Evolutionary conservation across 92 coral and sea anemone species (phyloP).

Genomic region (Scolanthus callimorphus): DNA sequence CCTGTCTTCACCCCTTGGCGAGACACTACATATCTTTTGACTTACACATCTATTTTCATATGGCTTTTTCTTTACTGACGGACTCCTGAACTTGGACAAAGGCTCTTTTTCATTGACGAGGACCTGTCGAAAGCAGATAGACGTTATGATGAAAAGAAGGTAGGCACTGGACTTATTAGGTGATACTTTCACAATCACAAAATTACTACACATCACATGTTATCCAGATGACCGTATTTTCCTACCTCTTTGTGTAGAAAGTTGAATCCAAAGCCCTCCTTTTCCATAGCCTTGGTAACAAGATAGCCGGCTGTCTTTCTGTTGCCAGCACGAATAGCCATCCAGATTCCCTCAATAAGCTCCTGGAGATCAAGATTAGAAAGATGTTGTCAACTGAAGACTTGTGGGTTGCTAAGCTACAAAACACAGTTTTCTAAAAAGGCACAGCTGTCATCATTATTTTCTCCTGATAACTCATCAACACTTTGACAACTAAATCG

Average conservation of each 20-base stretch:
- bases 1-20: too few species aligned
- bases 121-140: too few species aligned
- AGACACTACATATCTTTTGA: slow-evolving; percentile 1
- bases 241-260: slow-evolving; percentile 82
- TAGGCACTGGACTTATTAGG: too few species aligned
- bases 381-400: not conserved
- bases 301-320: slow-evolving; percentile 73
- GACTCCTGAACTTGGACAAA: slow-evolving; percentile 67
- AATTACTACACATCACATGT: too few species aligned
- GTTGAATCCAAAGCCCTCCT: slow-evolving; percentile 76
- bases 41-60: slow-evolving; percentile 62
- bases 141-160: too few species aligned
- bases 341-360: slow-evolving; percentile 44
- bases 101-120: slow-evolving; percentile 60
- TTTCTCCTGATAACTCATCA: too few species aligned
- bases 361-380: slow-evolving; percentile 10
- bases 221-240: not conserved
- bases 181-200: not conserved
- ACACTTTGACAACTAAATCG: too few species aligned
- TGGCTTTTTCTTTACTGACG: slow-evolving; percentile 78
- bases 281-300: slow-evolving; percentile 69
- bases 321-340: slow-evolving; percentile 72
- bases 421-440: too few species aligned
- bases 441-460: too few species aligned
- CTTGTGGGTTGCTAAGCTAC: too few species aligned